Conservation (phyloP, 2,888 invertebrate species). For the Apamea sordens region DNA sequence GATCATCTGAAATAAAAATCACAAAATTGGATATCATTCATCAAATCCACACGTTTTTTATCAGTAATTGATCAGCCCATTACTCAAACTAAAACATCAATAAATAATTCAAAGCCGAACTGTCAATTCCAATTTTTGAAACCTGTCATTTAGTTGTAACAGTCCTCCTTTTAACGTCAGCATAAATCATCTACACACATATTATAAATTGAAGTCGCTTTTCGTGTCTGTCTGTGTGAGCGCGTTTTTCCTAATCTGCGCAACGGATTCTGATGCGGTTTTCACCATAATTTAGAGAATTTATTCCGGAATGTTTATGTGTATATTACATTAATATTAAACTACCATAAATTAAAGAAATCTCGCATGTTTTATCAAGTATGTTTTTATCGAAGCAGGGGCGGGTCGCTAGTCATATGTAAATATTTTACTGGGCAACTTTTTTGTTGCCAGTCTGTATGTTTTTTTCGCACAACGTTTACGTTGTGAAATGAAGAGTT, state of each 20-base stretch:
- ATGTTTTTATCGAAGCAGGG: background rate
- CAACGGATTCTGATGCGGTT: background rate
- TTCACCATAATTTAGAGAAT: background rate
- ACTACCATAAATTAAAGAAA: background rate
- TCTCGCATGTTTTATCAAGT: background rate
- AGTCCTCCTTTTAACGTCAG: conserved; percentile 29
- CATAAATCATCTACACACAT: conserved; percentile 9
- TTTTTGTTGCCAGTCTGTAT: conserved; percentile 29
- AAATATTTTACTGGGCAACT: conserved; percentile 18
- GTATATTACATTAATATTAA: background rate
- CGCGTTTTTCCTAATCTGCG: background rate
- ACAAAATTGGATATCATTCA: conserved; percentile 4
- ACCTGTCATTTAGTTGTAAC: conserved; percentile 31
- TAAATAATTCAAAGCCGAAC: conserved; percentile 21
- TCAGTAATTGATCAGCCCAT: background rate
- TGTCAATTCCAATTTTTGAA: conserved; percentile 24
- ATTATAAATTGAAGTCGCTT: background rate
- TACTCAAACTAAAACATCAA: conserved; percentile 19
- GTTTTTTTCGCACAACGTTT: conserved; percentile 25
- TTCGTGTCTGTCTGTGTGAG: background rate
- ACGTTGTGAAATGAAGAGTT: conserved; percentile 41
- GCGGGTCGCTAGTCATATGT: background rate
- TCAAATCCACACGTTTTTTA: conserved; percentile 29
- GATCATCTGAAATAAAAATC: background rate
- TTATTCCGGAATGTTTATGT: background rate